Evolutionary conservation across 2,888 invertebrate genomes (phyloP), one percentile per base, ranked within the genome.

Genomic region (Sesia bembeciformis): DNA sequence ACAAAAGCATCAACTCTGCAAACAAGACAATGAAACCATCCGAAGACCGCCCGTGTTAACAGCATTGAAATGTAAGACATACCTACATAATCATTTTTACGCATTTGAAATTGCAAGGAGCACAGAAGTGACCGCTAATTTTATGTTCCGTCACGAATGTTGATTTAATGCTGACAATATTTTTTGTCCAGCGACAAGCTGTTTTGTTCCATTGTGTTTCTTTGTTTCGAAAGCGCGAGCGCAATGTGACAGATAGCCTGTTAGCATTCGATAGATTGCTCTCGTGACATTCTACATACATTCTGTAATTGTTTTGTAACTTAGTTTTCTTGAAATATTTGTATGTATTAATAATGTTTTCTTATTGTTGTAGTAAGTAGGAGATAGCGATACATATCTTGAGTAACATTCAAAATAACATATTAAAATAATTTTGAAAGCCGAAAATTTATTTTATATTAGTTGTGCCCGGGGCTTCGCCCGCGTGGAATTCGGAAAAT

Each of bases 71-170:
- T 46, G 5, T 3, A 7, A 46, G 4, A 46, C 46, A 46, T 46
- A 46, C n/a, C 5, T 50, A n/a, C n/a, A 42, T 42, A 42, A 42
- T 42, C 5, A 50, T 50, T 50, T 50, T 7, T 50, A 39, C 39
- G 46, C 46, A 46, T 46, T 46, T 6, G 38, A 7, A 50, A 50
- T 39, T 50, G 50, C 50, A 50, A 50, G 50, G 23, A 39, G 50
- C 39, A 50, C 50, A 66, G 68, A 61, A 67, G 74, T 67, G 40
- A 61, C 59, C 58, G 63, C 57, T 57, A 57, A 53, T 60, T 58
- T 67, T 68, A 71, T 73, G 71, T 67, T 62, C 70, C 80, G 78
- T 72, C 62, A 68, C 80, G 63, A 83, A 84, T 82, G 68, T 62
- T 80, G 78, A 84, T 84, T 84, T 82, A 84, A 68, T 65, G 67